Evolutionary conservation across 2,113 vertebrate genomes (phyloP).

Genomic region (Stomatorhinus ivindoensis): DNA sequence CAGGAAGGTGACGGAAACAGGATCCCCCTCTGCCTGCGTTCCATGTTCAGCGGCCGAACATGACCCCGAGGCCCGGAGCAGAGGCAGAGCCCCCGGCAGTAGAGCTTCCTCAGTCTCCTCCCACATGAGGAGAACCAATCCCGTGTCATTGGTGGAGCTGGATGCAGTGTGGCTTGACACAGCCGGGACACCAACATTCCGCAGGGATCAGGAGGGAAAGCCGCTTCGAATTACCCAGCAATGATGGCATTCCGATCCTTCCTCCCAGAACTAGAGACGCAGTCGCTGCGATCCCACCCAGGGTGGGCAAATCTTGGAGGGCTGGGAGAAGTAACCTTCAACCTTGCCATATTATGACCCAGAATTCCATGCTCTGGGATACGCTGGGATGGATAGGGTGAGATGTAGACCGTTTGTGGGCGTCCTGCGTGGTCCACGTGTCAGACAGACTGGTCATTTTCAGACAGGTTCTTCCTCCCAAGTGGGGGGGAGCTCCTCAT

Average conservation of each 20-base stretch:
- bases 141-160: not conserved
- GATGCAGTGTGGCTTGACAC: not conserved
- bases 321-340: not conserved
- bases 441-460: not conserved
- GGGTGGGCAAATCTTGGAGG: not conserved
- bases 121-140: not conserved
- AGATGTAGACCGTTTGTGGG: not conserved
- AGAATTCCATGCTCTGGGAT: not conserved
- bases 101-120: not conserved
- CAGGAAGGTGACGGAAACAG: not conserved
- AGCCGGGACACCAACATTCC: not conserved
- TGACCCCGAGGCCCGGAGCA: not conserved
- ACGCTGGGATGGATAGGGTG: not conserved
- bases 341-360: not conserved
- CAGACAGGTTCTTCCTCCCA: not conserved
- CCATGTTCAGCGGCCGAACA: not conserved
- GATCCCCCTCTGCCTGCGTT: not conserved
- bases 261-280: constrained; percentile 49
- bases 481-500: not conserved
- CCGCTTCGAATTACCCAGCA: constrained; percentile 42
- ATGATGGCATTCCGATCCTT: constrained; percentile 50
- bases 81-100: not conserved
- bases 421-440: not conserved
- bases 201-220: constrained; percentile 34
- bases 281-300: not conserved